Percentiles rank a stretch among this genome's conserved stretches.
These are phyloP conservation scores for Heliconius nattereri DNA, from an alignment of 1,140 invertebrate species.

Conservation along the genomic window DNA sequence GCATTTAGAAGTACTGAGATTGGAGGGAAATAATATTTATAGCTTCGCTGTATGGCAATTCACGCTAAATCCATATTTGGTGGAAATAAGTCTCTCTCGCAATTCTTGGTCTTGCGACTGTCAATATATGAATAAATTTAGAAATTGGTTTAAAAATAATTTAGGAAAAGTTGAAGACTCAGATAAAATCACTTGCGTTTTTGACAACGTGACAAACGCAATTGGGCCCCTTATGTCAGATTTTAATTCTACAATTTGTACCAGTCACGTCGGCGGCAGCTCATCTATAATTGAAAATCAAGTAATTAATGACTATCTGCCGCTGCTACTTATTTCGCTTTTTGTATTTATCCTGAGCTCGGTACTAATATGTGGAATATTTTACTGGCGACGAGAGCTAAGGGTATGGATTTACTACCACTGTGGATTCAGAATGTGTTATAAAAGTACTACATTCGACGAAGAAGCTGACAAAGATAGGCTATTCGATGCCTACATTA, in stretches of 20 bases:
- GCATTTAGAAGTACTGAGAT: constrained; percentile 90
- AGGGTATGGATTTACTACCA: constrained; percentile 93
- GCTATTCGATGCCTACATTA: constrained; percentile 94
- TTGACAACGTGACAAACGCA: constrained; percentile 84
- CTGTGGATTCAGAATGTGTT: constrained; percentile 91
- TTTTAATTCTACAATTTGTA: constrained; percentile 86
- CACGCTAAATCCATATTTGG: constrained; percentile 87
- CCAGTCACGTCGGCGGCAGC: constrained; percentile 84
- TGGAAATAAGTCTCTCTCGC: constrained; percentile 88
- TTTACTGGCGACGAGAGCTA: constrained; percentile 91
- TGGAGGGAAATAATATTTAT: constrained; percentile 92
- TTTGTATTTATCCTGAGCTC: constrained; percentile 88
- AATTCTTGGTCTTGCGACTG: constrained; percentile 97
- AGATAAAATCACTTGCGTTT: constrained; percentile 85
- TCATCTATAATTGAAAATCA: constrained; percentile 87
- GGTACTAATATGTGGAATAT: constrained; percentile 86
- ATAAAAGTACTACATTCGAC: constrained; percentile 89
- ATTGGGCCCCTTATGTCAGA: constrained; percentile 84
- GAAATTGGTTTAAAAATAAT: constrained; percentile 88
- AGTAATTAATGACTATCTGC: constrained; percentile 90
- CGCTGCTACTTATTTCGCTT: constrained; percentile 87
- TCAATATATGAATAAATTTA: constrained; percentile 88
- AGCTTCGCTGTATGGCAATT: constrained; percentile 90
- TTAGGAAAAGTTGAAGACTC: constrained; percentile 88
- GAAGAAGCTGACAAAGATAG: constrained; percentile 90